A percentile compares a stretch with the other conserved stretches of the same genome.
Conservation (phyloP, 2,113 vertebrate species). For the Myxocyprinus asiaticus region DNA sequence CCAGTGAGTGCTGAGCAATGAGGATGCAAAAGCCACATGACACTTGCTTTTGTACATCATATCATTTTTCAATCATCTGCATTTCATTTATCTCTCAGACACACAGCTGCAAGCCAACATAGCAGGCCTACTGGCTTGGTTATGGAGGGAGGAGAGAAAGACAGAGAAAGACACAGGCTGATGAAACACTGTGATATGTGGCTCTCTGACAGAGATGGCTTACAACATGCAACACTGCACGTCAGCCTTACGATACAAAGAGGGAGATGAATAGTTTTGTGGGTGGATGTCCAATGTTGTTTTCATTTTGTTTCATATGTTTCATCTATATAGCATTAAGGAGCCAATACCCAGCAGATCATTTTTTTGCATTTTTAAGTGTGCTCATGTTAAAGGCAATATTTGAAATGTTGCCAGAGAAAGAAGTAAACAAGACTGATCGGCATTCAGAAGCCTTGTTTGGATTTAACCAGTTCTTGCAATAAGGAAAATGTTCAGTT, state of each 20-base stretch:
- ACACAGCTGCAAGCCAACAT: conserved; percentile 56
- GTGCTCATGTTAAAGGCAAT: not conserved
- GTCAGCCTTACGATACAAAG: conserved; percentile 64
- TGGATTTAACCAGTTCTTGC: conserved; percentile 25
- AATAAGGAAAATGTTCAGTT: conserved; percentile 24
- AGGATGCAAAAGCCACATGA: conserved; percentile 66
- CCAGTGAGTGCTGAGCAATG: conserved; percentile 54
- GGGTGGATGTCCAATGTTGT: conserved; percentile 64
- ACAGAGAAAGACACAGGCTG: conserved; percentile 64
- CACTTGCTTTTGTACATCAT: conserved; percentile 73
- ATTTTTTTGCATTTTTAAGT: not conserved
- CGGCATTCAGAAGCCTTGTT: not conserved
- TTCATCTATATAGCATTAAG: conserved; percentile 45
- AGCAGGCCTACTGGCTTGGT: no score
- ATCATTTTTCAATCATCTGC: conserved; percentile 77
- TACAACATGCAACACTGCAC: conserved; percentile 56
- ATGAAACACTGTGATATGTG: conserved; percentile 69
- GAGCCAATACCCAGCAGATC: conserved; percentile 8
- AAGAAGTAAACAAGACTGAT: conserved; percentile 53
- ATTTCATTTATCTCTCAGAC: conserved; percentile 68
- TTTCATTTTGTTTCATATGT: conserved; percentile 53
- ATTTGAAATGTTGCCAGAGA: conserved; percentile 30
- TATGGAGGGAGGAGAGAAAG: conserved; percentile 62
- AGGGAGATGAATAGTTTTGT: conserved; percentile 65
- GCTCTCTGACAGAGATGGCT: conserved; percentile 62